Evolutionary conservation across 2,113 vertebrate genomes (phyloP), one percentile per base, ranked within the genome.

Genomic region (Antidorcas marsupialis): DNA sequence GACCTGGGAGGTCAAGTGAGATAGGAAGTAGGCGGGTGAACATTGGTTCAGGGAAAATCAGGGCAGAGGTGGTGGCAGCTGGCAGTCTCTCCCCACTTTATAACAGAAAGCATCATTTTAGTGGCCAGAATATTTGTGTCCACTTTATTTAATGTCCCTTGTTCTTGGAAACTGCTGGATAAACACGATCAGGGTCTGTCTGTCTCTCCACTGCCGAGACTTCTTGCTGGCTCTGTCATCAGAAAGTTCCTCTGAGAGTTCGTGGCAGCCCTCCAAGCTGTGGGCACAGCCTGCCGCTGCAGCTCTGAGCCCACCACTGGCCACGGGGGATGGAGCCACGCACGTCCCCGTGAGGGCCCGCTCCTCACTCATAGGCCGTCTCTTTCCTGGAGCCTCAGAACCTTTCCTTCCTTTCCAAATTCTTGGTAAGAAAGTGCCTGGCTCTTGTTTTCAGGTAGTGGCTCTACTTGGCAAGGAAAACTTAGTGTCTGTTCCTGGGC

Each of bases 261-360:
- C 2, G 5, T 3, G 5, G 45, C 16, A 4, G 67, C 7, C 43
- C 64, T 60, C 4, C 0, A 10, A 9, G 19, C 11, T 3, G 12
- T n/a, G 28, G 16, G 13, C n/a, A 15, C 13, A 7, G 6, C 8
- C 25, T 0, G 2, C 25, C 2, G 39, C 6, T 3, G 7, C 6
- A 4, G 2, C 16, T 1, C 39, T 3, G 39, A 84, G 76, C 11
- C 39, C 1, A 9, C 33, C 30, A 15, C 55, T 1, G 0, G 30
- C 45, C 7, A 3, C 0, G 0, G 0, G 74, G 47, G 47, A 28
- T 0, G 14, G 57, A 12, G 47, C 82, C n/a, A 0, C 1, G 3
- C 16, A 0, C 0, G 0, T 36, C 7, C 88, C 67, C 5, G 0
- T 0, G 53, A 60, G 50, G 12, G 17, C 60, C 14, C 14, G 0